Evolutionary conservation across 2,113 vertebrate species (phyloP).

Genomic region (Strigops habroptila): DNA sequence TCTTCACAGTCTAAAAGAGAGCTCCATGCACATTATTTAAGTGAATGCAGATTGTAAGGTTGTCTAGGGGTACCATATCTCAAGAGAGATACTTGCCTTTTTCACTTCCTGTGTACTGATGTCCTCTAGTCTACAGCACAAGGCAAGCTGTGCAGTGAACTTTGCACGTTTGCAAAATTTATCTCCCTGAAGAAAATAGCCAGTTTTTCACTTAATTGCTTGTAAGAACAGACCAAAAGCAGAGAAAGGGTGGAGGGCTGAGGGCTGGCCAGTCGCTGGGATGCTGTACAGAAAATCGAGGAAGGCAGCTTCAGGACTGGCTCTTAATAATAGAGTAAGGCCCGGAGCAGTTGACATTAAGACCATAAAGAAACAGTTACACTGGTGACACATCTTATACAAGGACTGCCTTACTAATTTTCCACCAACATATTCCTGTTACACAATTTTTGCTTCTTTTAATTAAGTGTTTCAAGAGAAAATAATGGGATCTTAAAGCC

Average conservation of each 20-base stretch:
- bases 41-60: neutral
- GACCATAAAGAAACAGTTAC: conserved; percentile 11
- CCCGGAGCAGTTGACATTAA: neutral
- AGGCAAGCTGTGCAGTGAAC: neutral
- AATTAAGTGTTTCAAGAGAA: conserved; percentile 52
- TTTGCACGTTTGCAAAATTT: neutral
- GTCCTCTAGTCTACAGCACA: neutral
- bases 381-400: neutral
- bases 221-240: neutral
- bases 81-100: neutral
- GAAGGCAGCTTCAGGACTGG: neutral
- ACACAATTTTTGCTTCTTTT: conserved; percentile 48
- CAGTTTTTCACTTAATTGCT: neutral
- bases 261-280: neutral
- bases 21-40: neutral
- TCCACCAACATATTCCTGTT: neutral
- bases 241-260: neutral
- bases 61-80: neutral
- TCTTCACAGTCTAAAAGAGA: neutral
- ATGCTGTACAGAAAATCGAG: neutral
- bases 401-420: conserved; percentile 7
- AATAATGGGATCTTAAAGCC: conserved; percentile 58
- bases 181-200: neutral
- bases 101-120: neutral
- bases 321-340: neutral